phyloP scores from a whole-genome alignment of 2,797 vertebrate genomes.

The Eulemur coronatus region DNA sequence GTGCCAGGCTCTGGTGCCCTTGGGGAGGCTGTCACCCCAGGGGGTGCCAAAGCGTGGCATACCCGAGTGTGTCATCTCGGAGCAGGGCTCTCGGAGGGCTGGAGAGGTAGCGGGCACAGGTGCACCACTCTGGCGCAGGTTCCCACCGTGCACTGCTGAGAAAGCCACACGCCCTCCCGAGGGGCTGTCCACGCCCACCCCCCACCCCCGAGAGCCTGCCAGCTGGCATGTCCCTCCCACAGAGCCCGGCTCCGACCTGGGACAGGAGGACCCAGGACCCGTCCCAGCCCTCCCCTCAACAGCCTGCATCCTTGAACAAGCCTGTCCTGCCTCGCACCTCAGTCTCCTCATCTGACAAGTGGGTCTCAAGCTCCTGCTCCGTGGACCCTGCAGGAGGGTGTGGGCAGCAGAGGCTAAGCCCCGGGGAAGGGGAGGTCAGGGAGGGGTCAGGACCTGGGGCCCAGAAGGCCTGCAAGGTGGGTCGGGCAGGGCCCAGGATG shows the following conservation, averaged over 20 bases:
- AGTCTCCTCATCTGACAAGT: neutral
- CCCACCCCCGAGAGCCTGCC: neutral
- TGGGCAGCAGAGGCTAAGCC: neutral
- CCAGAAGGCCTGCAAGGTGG: too few species aligned
- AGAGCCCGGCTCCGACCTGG: neutral
- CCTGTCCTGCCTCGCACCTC: neutral
- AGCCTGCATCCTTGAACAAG: neutral
- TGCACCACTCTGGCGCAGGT: accelerated
- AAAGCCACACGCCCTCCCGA: neutral
- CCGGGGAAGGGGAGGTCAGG: accelerated
- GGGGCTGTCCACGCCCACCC: neutral
- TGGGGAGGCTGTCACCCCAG: neutral
- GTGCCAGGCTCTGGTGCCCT: neutral
- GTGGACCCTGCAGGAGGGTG: too few species aligned
- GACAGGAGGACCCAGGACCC: neutral
- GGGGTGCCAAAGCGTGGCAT: neutral
- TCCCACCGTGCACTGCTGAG: accelerated
- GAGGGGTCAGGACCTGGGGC: neutral
- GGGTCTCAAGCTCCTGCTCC: neutral
- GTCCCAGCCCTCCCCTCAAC: neutral
- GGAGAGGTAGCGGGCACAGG: accelerated
- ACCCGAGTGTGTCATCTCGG: neutral
- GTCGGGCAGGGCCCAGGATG: accelerated
- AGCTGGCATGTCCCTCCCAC: neutral
- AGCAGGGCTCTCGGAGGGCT: neutral